A percentile compares a stretch with the other conserved stretches of the same genome.
These are phyloP conservation scores for Masnerella sp. DNA, from an alignment of 2,888 invertebrate species.

Conservation along the genomic window DNA sequence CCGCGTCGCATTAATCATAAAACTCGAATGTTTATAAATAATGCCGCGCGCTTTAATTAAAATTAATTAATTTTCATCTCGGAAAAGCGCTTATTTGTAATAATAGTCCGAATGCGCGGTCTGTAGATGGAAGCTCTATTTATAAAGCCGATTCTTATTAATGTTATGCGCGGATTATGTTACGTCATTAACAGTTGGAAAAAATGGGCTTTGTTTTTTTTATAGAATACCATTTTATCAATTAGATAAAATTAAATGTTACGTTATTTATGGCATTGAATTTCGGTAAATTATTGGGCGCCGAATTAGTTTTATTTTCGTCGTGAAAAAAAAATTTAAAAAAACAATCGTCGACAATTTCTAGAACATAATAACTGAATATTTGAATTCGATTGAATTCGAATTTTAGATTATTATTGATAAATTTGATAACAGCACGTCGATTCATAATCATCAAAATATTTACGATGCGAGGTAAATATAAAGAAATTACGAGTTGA, in stretches of 20 bases:
- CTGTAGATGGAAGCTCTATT: conserved; percentile 4
- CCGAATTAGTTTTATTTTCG: too few relatives aligned
- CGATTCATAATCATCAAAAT: too few relatives aligned
- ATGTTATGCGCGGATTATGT: conserved; percentile 19
- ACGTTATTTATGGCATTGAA: too few relatives aligned
- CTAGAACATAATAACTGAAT: too few relatives aligned
- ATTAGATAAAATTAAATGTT: conserved; percentile 5
- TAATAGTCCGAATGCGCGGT: conserved; percentile 13
- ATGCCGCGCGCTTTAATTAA: conserved; percentile 7
- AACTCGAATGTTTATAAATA: conserved; percentile 19
- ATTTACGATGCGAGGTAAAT: too few relatives aligned
- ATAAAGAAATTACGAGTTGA: too few relatives aligned
- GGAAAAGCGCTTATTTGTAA: conserved; percentile 16
- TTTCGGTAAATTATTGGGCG: too few relatives aligned
- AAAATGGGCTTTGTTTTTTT: conserved; percentile 1
- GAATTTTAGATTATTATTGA: too few relatives aligned
- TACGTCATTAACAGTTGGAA: conserved; percentile 18
- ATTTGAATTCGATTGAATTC: too few relatives aligned
- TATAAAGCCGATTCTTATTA: conserved; percentile 23
- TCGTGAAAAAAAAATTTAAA: too few relatives aligned
- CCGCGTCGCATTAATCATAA: conserved; percentile 5
- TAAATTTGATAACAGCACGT: too few relatives aligned
- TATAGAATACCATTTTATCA: neutral
- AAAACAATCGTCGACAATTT: too few relatives aligned
- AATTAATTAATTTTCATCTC: conserved; percentile 22